Conservation (phyloP, 1,140 invertebrate genomes). For the Diabrotica virgifera region DNA sequence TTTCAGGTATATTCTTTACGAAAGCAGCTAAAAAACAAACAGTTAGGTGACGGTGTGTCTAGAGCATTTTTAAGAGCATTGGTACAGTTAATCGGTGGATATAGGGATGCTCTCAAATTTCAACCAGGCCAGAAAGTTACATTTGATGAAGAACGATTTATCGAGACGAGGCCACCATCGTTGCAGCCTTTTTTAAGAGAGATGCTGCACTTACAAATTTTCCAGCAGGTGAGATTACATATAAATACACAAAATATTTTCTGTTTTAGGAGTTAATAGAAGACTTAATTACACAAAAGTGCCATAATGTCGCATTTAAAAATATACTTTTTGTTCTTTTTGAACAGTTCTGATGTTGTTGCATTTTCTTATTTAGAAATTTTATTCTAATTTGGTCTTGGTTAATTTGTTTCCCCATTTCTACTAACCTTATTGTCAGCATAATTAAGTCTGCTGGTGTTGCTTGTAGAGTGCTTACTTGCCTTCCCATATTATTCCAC, state of each 20-base stretch:
- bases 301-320: no score
- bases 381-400: no score
- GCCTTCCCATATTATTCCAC: no score
- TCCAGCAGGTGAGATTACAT: slow-evolving; percentile 70
- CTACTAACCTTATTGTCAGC: no score
- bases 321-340: no score
- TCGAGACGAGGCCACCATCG: slow-evolving; percentile 73
- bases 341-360: no score
- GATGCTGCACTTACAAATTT: slow-evolving; percentile 91
- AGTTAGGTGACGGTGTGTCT: slow-evolving; percentile 84
- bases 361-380: no score
- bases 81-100: slow-evolving; percentile 90
- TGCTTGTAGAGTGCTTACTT: no score
- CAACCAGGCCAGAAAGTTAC: slow-evolving; percentile 78
- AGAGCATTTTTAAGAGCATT: slow-evolving; percentile 85
- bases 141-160: slow-evolving; percentile 81
- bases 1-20: slow-evolving; percentile 63
- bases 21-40: slow-evolving; percentile 68
- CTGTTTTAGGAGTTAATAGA: no score
- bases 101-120: slow-evolving; percentile 84
- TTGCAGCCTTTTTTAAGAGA: slow-evolving; percentile 86
- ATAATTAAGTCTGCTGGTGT: no score
- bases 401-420: no score
- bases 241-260: slow-evolving; percentile 53
- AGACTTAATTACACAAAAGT: no score